Evolutionary conservation across 2,113 vertebrate genomes (phyloP).

Genomic region (Fulmarus glacialis): DNA sequence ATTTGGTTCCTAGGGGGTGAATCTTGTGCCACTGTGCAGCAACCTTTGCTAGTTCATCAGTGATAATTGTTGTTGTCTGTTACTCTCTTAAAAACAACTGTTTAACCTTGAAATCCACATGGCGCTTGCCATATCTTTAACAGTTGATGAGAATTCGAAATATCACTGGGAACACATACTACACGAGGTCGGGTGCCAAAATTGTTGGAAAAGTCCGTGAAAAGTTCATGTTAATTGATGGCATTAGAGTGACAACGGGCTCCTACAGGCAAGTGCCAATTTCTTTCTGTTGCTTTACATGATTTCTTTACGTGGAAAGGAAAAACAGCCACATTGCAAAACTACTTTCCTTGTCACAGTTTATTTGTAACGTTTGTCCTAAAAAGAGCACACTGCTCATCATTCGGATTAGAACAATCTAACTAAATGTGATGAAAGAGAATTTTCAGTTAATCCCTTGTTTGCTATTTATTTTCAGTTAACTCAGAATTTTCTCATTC

Average conservation of each 20-base stretch:
- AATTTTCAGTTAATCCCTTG: not conserved
- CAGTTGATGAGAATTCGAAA: constrained; percentile 89
- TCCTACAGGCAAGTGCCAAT: constrained; percentile 87
- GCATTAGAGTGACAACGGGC: constrained; percentile 90
- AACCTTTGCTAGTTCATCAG: not conserved
- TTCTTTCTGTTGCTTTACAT: not conserved
- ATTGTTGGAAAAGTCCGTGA: constrained; percentile 90
- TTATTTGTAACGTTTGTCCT: not conserved
- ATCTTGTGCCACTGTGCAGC: not conserved
- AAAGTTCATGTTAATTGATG: constrained; percentile 93
- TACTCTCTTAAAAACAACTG: not conserved
- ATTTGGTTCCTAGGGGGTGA: not conserved
- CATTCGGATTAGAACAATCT: not conserved
- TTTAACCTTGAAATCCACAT: not conserved
- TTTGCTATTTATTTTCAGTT: not conserved
- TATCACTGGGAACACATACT: constrained; percentile 89
- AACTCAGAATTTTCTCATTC: not conserved
- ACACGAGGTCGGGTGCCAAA: constrained; percentile 88
- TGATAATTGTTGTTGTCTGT: not conserved
- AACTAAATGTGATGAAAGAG: not conserved
- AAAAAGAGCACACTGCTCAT: not conserved
- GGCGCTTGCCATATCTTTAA: not conserved
- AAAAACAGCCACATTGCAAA: not conserved
- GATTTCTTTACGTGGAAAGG: not conserved
- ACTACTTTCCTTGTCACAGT: not conserved